Evolutionary conservation across 92 coral and sea anemone genomes (phyloP).

Genomic region (Pocillopora grandis): DNA sequence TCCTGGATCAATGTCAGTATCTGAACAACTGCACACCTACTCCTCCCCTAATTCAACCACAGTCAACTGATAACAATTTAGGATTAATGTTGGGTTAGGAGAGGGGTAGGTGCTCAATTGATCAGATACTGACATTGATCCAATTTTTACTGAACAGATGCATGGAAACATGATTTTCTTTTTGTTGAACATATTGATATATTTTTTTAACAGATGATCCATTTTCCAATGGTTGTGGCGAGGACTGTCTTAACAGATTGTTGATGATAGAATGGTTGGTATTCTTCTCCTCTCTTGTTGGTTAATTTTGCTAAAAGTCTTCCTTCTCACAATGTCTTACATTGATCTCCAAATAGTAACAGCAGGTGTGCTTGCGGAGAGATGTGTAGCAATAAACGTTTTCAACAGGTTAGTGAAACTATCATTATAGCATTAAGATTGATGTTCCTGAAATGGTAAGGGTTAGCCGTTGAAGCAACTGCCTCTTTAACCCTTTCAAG

Average conservation of each 20-base stretch:
- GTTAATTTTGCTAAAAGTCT: neutral
- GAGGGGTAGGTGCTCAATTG: too few relatives aligned
- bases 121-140: too few relatives aligned
- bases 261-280: slow-evolving; percentile 95
- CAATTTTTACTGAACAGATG: too few relatives aligned
- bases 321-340: neutral
- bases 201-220: slow-evolving; percentile 54
- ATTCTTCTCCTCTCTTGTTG: too few relatives aligned
- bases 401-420: slow-evolving; percentile 72
- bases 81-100: too few relatives aligned
- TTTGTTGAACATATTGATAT: neutral
- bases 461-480: too few relatives aligned
- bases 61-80: too few relatives aligned
- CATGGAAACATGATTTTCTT: neutral
- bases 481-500: too few relatives aligned
- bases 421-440: neutral
- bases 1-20: too few relatives aligned
- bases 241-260: slow-evolving; percentile 89
- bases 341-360: slow-evolving; percentile 55
- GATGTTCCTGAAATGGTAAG: neutral
- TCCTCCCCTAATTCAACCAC: too few relatives aligned
- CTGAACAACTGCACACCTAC: too few relatives aligned
- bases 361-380: slow-evolving; percentile 88
- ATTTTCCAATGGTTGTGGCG: slow-evolving; percentile 84
- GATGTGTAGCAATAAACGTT: slow-evolving; percentile 83